Evolutionary conservation across 2,888 invertebrate genomes (phyloP).

Genomic region (Micoletzkya japonica): DNA sequence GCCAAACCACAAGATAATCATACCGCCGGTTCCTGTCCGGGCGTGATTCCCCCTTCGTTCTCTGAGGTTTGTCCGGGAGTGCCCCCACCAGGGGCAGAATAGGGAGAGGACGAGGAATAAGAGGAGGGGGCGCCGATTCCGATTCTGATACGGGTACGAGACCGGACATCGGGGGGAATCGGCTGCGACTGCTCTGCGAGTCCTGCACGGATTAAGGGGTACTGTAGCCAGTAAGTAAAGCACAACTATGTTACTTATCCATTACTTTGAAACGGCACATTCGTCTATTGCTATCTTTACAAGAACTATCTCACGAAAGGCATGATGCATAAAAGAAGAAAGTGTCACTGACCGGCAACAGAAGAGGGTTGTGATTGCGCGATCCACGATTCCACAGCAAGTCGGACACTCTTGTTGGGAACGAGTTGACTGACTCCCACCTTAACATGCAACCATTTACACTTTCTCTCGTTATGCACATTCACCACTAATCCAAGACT

Average conservation of each 20-base stretch:
- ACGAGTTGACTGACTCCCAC: slow-evolving; percentile 51
- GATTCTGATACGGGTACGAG: slow-evolving; percentile 12
- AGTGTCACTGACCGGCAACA: slow-evolving; percentile 10
- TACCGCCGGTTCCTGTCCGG: background rate
- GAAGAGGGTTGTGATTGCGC: background rate
- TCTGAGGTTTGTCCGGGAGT: slow-evolving; percentile 26
- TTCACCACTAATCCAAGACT: background rate
- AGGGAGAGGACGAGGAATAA: background rate
- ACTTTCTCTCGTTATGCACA: too few species aligned
- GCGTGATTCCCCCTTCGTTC: too few species aligned
- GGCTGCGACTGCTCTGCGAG: slow-evolving; percentile 25
- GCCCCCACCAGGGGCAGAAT: background rate
- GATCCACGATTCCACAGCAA: slow-evolving; percentile 48
- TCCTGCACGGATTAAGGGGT: background rate
- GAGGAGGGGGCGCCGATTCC: slow-evolving; percentile 6
- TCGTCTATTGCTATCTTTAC: too few species aligned
- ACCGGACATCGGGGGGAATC: slow-evolving; percentile 7
- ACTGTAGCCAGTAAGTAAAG: too few species aligned
- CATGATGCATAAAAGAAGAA: too few species aligned
- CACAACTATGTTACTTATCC: too few species aligned
- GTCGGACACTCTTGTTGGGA: slow-evolving; percentile 54
- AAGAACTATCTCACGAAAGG: too few species aligned
- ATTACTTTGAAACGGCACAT: too few species aligned
- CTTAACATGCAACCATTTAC: slow-evolving; percentile 15
- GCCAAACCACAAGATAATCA: background rate